Evolutionary conservation across 2,797 vertebrate genomes (phyloP), one percentile per base, ranked within the genome.

Genomic region (Nasua narica): DNA sequence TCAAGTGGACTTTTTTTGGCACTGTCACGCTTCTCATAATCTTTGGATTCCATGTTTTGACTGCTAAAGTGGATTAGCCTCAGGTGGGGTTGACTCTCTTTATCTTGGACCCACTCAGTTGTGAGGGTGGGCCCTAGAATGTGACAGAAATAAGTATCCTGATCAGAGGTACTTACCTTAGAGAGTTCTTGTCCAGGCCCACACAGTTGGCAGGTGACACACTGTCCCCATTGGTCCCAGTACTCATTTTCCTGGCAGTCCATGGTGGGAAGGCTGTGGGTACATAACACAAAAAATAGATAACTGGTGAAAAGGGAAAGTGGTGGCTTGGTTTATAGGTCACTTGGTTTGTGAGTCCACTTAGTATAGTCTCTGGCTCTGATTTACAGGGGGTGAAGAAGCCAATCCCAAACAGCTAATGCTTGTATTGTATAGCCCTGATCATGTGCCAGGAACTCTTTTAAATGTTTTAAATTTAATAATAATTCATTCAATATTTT

Each of bases 101-200:
- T 91, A 81, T 85, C 12, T 7, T 87, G 89, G 14, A 10, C 25
- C 15, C 14, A 54, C 19, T 74, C 25, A 37, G n/a, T 65, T 62
- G 35, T 11, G 2, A 56, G 25, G 46, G 18, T 60, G 40, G 3
- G 92, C 94, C 23, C 29, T 60, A 85, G 85, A 23, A 81, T 88
- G 29, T 77, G 23, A 43, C n/a, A 77, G 43, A 95, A 81, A 19
- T 29, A 90, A 56, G 27, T 86, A 13, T 35, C 83, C 4, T 78
- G 37, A 72, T 54, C 56, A 76, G 1, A 14, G 27, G 6, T 1
- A 15, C 90, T 98, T 97, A 99, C 99, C 99, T 99, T 98, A 78
- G 98, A 99, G 89, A 99, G 98, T 96, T 99, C 99, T 87, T 98
- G 97, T 60, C 99, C 99, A 0, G 99, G 98, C 94, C 98, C 98